phyloP scores from a whole-genome alignment of 1,140 invertebrate species.

The Triops cancriformis region DNA sequence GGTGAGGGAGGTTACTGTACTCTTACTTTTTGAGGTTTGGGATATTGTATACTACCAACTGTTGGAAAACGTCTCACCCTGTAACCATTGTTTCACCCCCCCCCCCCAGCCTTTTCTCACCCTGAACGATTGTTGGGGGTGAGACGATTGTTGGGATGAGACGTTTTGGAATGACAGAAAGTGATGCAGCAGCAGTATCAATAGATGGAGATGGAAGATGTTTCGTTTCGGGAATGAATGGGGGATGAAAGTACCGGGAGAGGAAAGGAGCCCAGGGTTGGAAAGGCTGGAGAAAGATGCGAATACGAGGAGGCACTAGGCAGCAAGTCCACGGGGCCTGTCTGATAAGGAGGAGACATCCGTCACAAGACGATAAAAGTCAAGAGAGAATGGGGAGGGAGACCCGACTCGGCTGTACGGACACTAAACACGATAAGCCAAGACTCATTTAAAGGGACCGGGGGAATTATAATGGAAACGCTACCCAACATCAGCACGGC shows the following conservation, averaged over 20 bases:
- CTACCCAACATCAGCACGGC: not conserved
- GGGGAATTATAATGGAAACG: conserved; percentile 13
- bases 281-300: not conserved
- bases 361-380: conserved; percentile 13
- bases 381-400: conserved; percentile 8
- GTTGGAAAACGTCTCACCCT: too few relatives aligned
- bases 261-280: not conserved
- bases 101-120: too few relatives aligned
- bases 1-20: too few relatives aligned
- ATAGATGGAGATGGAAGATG: too few relatives aligned
- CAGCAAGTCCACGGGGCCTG: not conserved
- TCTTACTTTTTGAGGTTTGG: too few relatives aligned
- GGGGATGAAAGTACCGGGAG: too few relatives aligned
- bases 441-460: conserved; percentile 4
- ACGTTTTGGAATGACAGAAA: too few relatives aligned
- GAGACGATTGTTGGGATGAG: too few relatives aligned
- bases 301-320: not conserved
- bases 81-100: too few relatives aligned
- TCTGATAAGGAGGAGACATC: conserved; percentile 10
- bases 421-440: conserved; percentile 10
- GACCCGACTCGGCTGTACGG: conserved; percentile 5
- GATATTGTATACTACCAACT: not conserved
- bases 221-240: too few relatives aligned
- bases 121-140: too few relatives aligned
- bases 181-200: too few relatives aligned